Evolutionary conservation across 2,797 vertebrate genomes (phyloP), one percentile per base, ranked within the genome.

Genomic region (Crax fasciolata): DNA sequence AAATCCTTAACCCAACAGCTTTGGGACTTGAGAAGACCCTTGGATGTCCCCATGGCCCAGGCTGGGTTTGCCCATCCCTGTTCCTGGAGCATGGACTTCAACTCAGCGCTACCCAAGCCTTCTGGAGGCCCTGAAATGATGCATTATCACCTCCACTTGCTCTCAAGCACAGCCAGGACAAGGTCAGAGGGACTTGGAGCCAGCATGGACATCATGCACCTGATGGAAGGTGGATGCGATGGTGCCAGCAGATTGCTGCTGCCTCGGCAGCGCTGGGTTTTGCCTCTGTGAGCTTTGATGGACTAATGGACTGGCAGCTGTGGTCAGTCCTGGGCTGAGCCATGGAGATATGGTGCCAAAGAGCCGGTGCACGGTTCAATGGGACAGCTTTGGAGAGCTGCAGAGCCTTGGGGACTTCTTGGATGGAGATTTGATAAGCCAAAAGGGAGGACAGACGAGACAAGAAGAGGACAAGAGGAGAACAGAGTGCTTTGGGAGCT

Each of bases 211-310:
- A 38, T 6, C 13, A 4, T 46, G 73, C 75, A 84, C 54, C 62
- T 85, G 20, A 9, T 72, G 57, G 75, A 74, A 85, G 35, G 54
- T 65, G 54, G 5, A 72, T 38, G 21, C 27, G 1, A 0, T 27
- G 70, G 21, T 49, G 38, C 58, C 51, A 63, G 54, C 43, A 62
- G 76, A 46, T 79, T 62, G 58, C 62, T 76, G 43, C 52, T 89
- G 78, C 72, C 38, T 66, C 3, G 1, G 30, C 55, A 52, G 48
- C 35, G 7, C 3, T 9, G 9, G 8, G 14, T 20, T 35, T 1
- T 43, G 52, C 41, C 27, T 73, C 35, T 49, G 39, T 0, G 85
- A 54, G 30, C 30, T 65, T 49, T 1, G 1, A 8, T 0, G 1
- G 18, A 39, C 9, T 11, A 4, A 2, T 3, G 20, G 28, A 41